These are phyloP conservation scores for Hyles euphorbiae DNA, from an alignment of 1,140 invertebrate genomes.

Conservation along the genomic window DNA sequence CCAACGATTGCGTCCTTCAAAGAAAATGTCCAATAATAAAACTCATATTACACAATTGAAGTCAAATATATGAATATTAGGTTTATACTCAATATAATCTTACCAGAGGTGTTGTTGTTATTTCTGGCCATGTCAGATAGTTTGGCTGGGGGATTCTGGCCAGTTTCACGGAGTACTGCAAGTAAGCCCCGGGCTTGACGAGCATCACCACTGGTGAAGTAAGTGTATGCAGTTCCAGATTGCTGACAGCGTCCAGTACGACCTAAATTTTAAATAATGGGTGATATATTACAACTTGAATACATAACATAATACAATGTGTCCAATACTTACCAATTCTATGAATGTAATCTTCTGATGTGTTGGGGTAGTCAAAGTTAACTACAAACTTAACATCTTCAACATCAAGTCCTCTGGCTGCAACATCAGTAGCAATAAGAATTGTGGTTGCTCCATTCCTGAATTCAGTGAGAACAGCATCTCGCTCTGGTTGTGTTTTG, in stretches of 20 bases:
- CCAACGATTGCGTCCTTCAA: conserved; percentile 70
- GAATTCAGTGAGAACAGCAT: conserved; percentile 95
- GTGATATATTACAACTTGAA: background rate
- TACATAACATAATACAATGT: background rate
- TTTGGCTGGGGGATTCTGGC: conserved; percentile 89
- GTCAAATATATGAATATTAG: too few species aligned
- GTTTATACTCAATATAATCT: too few species aligned
- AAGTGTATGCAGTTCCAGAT: conserved; percentile 97
- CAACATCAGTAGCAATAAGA: conserved; percentile 98
- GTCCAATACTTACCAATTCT: conserved; percentile 86
- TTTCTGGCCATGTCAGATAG: conserved; percentile 63
- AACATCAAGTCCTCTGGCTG: conserved; percentile 97
- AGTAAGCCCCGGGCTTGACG: conserved; percentile 94
- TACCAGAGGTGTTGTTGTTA: conserved; percentile 56
- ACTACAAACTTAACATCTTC: conserved; percentile 99
- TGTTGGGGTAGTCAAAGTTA: conserved; percentile 99
- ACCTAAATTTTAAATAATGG: conserved; percentile 66
- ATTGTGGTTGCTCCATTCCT: conserved; percentile 95
- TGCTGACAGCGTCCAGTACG: conserved; percentile 94
- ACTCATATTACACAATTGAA: too few species aligned
- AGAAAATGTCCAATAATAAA: conserved; percentile 10
- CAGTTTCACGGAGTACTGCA: conserved; percentile 92
- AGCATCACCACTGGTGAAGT: conserved; percentile 94
- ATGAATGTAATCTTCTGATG: conserved; percentile 99
- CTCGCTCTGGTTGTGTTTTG: conserved; percentile 97